These are phyloP conservation scores for Leptobrachium leishanense DNA, from an alignment of 2,113 vertebrate species.

Conservation along the genomic window DNA sequence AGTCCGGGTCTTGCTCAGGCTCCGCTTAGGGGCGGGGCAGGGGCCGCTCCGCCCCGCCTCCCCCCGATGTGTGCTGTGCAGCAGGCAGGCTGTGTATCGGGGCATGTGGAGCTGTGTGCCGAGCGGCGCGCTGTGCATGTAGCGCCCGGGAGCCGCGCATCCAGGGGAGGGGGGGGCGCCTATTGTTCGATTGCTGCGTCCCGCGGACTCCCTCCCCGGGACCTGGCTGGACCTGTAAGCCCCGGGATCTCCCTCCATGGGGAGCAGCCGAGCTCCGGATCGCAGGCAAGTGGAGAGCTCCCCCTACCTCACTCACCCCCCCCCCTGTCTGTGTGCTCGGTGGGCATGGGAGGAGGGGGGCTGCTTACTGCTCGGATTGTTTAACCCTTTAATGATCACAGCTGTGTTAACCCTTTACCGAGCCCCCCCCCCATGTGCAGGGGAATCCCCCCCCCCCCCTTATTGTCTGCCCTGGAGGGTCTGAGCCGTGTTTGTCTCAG, in stretches of 20 bases:
- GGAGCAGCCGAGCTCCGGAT: conserved; percentile 50
- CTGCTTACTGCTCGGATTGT: too few relatives aligned
- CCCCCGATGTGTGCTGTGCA: conserved; percentile 71
- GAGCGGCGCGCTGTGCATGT: conserved; percentile 68
- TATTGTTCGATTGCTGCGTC: conserved; percentile 72
- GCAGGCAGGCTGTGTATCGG: conserved; percentile 79
- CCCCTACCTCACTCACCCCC: conserved; percentile 56
- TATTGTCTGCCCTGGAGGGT: too few relatives aligned
- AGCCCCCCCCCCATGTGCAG: too few relatives aligned
- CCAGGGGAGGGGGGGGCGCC: conserved; percentile 74
- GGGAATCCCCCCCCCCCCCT: too few relatives aligned
- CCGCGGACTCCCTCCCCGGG: neutral
- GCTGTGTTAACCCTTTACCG: too few relatives aligned
- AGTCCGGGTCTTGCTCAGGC: conserved; percentile 46
- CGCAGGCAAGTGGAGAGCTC: conserved; percentile 68
- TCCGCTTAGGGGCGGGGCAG: conserved; percentile 21
- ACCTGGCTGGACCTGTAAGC: neutral
- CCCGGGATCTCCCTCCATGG: neutral
- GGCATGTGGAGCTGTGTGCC: conserved; percentile 87
- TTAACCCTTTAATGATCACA: too few relatives aligned
- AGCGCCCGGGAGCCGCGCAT: conserved; percentile 52
- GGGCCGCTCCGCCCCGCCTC: conserved; percentile 56
- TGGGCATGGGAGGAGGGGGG: neutral
- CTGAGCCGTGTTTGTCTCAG: too few relatives aligned
- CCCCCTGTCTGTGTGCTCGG: conserved; percentile 37